phyloP scores from a whole-genome alignment of 1,140 invertebrate species.

The Magallana ariakensis region DNA sequence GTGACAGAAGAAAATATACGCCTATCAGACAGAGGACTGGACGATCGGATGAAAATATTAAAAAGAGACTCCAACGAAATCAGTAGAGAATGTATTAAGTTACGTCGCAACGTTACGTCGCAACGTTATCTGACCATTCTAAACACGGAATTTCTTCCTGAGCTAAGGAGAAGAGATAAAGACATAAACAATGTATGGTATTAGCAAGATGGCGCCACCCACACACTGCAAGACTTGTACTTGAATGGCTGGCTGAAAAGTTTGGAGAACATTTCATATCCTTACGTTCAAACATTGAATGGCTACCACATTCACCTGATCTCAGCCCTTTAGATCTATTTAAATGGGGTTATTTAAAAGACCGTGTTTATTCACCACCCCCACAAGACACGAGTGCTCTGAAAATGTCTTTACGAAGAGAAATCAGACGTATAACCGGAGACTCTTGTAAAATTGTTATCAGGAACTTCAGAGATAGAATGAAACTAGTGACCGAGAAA shows the following conservation, averaged over 20 bases:
- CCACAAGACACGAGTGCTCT: too few relatives aligned
- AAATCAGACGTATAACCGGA: background rate
- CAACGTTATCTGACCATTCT: conserved; percentile 15
- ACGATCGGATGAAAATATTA: too few relatives aligned
- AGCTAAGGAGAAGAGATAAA: conserved; percentile 2
- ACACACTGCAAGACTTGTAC: conserved; percentile 27
- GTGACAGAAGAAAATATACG: too few relatives aligned
- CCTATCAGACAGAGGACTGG: too few relatives aligned
- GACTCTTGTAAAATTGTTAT: conserved; percentile 43
- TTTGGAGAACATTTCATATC: conserved; percentile 43
- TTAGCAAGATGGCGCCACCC: conserved; percentile 43
- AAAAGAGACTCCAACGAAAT: too few relatives aligned
- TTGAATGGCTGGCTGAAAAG: conserved; percentile 16
- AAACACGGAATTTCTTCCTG: background rate
- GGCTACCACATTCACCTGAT: conserved; percentile 38
- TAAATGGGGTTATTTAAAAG: conserved; percentile 50
- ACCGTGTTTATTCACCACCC: too few relatives aligned
- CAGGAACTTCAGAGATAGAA: conserved; percentile 44
- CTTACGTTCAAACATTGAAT: background rate
- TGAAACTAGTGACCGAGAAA: conserved; percentile 8
- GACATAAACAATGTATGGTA: conserved; percentile 34
- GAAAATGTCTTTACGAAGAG: conserved; percentile 27
- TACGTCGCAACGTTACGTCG: too few relatives aligned
- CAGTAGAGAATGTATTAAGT: too few relatives aligned
- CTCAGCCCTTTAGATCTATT: conserved; percentile 22